Conservation (phyloP, 2,888 invertebrate genomes). For the Drosophila mimica region DNA sequence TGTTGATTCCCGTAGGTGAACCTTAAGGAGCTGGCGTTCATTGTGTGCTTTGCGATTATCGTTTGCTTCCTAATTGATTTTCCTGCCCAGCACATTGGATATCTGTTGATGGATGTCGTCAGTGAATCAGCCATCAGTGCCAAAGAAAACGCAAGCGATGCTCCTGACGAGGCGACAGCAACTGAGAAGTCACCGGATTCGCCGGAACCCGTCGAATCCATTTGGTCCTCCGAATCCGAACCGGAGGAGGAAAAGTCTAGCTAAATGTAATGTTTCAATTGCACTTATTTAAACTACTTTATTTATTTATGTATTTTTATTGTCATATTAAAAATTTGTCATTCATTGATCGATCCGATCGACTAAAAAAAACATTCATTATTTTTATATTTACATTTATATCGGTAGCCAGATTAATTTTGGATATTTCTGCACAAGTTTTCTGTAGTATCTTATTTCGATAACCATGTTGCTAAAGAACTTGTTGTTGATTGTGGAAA, state of each 20-base stretch:
- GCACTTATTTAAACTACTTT: conserved; percentile 22
- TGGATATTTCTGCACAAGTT: too few species aligned
- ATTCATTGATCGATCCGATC: conserved; percentile 19
- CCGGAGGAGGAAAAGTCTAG: conserved; percentile 71
- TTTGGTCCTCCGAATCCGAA: conserved; percentile 85
- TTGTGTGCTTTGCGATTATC: conserved; percentile 86
- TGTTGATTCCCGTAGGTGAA: conserved; percentile 86
- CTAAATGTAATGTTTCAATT: conserved; percentile 50
- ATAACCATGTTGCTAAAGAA: too few species aligned
- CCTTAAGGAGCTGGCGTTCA: conserved; percentile 86
- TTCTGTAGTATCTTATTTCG: too few species aligned
- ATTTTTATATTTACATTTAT: neutral
- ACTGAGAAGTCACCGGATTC: conserved; percentile 57
- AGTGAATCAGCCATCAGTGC: conserved; percentile 52
- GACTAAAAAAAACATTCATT: too few species aligned
- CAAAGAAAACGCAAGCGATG: conserved; percentile 31
- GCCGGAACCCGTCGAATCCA: conserved; percentile 83
- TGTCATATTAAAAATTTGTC: conserved; percentile 34
- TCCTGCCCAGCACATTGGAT: conserved; percentile 87
- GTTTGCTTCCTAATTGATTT: conserved; percentile 88
- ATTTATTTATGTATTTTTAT: conserved; percentile 22
- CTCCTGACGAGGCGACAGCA: conserved; percentile 69
- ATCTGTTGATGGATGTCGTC: conserved; percentile 84
- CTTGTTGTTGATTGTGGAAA: too few species aligned
- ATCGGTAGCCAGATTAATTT: too few species aligned